Base-by-base conservation (phyloP, 2,797 vertebrate genomes). In the Myiotriccus ornatus region DNA sequence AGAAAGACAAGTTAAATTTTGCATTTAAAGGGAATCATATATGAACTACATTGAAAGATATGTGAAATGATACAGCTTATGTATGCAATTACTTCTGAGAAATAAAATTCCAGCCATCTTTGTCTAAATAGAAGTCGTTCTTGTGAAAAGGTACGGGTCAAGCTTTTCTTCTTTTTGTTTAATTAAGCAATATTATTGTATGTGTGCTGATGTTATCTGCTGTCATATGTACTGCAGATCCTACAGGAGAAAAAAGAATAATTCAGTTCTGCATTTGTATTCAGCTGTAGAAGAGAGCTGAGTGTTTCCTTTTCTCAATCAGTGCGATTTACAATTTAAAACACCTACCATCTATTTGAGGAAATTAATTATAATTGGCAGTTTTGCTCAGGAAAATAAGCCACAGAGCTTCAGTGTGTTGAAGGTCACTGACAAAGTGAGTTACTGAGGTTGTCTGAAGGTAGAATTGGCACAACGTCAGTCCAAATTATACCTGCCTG, bases 341-440 rank as follows among this genome's bases (percentile, higher is more conserved):
- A 74, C 52, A 80, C 53, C 74, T 87, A 91, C 24, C 50, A 65
- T 30, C 47, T 76, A 65, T 91, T 82, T 83, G 60, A 94, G 47
- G 41, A 90, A 84, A 95, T 95, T 88, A 90, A 77, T 37, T 78
- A 22, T 90, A 88, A 93, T 75, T 94, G 89, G 14, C 73, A 75
- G 44, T 75, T 94, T 91, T 91, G 23, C 63, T 85, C 8, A 12
- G 50, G 32, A 92, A 93, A 94, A 92, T 83, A 67, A 78, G 47
- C 25, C 44, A 81, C 8, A 4, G 34, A 80, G 35, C 24, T 84
- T 56, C 44, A 80, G 19, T 57, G 10, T 76, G 39, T 76, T 89
- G 70, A 91, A 94, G 85, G 87, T 96, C 91, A 95, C 39, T 52
- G 84, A 91, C 55, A 94, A 94, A 92, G 59, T 75, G 67, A 89